A percentile compares a stretch with the other conserved stretches of the same genome.
Evolutionary conservation across 53 echinoderm and acorn worm species (phyloP).

Genomic region (Temnopleurus reevesii): DNA sequence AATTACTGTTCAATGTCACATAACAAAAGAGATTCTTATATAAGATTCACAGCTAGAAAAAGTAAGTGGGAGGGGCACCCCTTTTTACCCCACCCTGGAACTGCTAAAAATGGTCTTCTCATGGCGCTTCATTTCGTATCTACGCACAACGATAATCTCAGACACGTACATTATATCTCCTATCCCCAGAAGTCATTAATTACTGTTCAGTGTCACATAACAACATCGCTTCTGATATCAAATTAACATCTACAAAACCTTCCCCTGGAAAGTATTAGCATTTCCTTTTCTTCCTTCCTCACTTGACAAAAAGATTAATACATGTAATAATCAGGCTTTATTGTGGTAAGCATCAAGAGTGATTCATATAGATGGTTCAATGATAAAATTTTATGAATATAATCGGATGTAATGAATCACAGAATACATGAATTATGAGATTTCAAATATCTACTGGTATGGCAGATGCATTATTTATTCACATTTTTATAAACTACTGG

Average conservation of each 20-base stretch:
- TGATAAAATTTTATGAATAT: not conserved
- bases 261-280: not conserved
- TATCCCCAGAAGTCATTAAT: constrained; percentile 29
- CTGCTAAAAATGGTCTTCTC: not conserved
- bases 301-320: not conserved
- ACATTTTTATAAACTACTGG: too few relatives aligned
- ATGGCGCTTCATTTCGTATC: not conserved
- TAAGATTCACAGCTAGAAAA: too few relatives aligned
- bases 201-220: constrained; percentile 36
- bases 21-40: not conserved
- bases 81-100: too few relatives aligned
- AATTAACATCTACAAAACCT: not conserved
- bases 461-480: too few relatives aligned
- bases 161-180: not conserved
- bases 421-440: not conserved
- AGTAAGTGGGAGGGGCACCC: too few relatives aligned
- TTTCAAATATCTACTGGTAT: too few relatives aligned
- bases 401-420: not conserved
- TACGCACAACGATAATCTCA: not conserved
- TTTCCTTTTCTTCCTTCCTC: constrained; percentile 20
- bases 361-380: not conserved
- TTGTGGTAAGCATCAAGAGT: not conserved
- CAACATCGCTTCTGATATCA: not conserved
- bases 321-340: not conserved
- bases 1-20: constrained; percentile 12